Percentiles rank a stretch among this genome's conserved stretches.
phyloP scores from a whole-genome alignment of 2,113 vertebrate species.

The Azemiops feae region DNA sequence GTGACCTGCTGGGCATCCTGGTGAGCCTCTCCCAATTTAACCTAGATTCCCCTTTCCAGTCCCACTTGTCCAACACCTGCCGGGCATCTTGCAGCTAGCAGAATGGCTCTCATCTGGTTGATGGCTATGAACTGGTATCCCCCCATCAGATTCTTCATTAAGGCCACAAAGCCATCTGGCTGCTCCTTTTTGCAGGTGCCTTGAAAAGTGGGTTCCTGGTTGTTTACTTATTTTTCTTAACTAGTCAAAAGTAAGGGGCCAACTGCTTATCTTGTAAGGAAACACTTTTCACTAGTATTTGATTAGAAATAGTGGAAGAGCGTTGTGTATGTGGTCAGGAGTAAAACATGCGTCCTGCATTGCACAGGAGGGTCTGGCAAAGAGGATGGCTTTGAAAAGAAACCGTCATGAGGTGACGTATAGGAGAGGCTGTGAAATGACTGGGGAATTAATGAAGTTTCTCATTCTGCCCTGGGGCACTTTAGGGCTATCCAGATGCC shows the following conservation, averaged over 20 bases:
- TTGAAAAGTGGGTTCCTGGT: background rate
- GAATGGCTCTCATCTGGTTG: background rate
- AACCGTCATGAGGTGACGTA: background rate
- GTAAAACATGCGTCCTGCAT: background rate
- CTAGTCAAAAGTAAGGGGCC: background rate
- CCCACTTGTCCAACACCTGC: background rate
- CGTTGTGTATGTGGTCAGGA: background rate
- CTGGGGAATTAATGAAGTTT: background rate
- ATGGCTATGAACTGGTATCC: background rate
- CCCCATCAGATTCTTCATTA: background rate
- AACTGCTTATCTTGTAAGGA: no score
- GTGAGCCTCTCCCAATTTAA: background rate
- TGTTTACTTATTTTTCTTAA: background rate
- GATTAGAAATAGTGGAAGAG: background rate
- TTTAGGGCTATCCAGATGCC: background rate
- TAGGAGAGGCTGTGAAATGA: background rate
- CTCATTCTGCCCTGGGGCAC: background rate
- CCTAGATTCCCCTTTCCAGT: background rate
- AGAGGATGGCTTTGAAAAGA: background rate
- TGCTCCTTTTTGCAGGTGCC: background rate
- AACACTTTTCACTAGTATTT: background rate
- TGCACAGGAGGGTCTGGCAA: background rate
- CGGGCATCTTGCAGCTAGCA: background rate
- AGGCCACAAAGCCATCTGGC: background rate
- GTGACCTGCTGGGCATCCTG: background rate